Percentiles rank a stretch among this genome's conserved stretches.
phyloP scores from a whole-genome alignment of 1,140 invertebrate genomes.

The Mizuhopecten yessoensis region DNA sequence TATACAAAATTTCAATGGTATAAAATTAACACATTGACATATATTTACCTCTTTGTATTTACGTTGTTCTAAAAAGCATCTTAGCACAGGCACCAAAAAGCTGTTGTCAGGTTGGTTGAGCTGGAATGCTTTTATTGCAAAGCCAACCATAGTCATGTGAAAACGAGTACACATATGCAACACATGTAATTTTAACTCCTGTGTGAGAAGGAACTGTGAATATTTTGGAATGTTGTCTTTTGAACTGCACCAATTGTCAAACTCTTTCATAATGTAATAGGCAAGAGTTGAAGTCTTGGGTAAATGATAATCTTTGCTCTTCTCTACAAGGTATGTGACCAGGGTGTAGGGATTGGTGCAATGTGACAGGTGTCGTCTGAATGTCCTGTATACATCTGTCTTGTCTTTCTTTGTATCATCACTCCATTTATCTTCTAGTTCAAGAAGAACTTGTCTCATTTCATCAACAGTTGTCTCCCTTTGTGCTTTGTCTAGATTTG shows the following conservation, averaged over 20 bases:
- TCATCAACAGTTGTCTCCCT: slow-evolving; percentile 49
- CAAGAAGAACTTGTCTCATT: slow-evolving; percentile 50
- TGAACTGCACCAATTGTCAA: slow-evolving; percentile 73
- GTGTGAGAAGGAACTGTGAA: slow-evolving; percentile 57
- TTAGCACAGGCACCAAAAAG: slow-evolving; percentile 70
- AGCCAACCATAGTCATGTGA: slow-evolving; percentile 74
- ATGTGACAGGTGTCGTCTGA: slow-evolving; percentile 57
- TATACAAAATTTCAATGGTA: not conserved
- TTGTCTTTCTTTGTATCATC: slow-evolving; percentile 63
- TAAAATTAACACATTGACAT: not conserved
- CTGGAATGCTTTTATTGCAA: slow-evolving; percentile 71
- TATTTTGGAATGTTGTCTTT: slow-evolving; percentile 49
- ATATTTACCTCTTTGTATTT: slow-evolving; percentile 77
- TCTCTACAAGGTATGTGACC: slow-evolving; percentile 69
- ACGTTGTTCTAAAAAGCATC: slow-evolving; percentile 63
- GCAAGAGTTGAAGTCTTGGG: slow-evolving; percentile 74
- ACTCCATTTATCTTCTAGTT: slow-evolving; percentile 59
- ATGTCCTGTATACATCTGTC: slow-evolving; percentile 52
- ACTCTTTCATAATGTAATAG: slow-evolving; percentile 75
- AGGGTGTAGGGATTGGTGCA: slow-evolving; percentile 71
- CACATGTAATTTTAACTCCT: slow-evolving; percentile 68
- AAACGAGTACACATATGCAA: slow-evolving; percentile 70
- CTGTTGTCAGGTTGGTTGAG: slow-evolving; percentile 73
- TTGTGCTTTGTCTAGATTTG: not conserved
- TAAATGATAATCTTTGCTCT: slow-evolving; percentile 68